phyloP scores from a whole-genome alignment of 2,797 vertebrate genomes.

The Syngnathus acus region DNA sequence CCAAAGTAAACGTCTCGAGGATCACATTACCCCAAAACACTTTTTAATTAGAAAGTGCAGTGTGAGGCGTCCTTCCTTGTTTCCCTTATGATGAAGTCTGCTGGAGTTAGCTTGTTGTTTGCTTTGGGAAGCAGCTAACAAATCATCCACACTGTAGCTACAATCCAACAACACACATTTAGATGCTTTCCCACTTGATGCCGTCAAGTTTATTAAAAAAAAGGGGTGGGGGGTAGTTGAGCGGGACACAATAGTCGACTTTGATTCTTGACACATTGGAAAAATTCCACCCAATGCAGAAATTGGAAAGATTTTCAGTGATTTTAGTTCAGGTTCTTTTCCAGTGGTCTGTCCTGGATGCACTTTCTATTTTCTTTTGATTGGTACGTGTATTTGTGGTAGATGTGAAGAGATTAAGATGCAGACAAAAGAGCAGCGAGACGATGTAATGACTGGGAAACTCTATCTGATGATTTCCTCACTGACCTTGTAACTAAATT shows the following conservation, averaged over 20 bases:
- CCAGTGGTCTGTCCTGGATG: background rate
- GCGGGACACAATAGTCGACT: background rate
- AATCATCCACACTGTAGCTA: background rate
- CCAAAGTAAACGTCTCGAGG: background rate
- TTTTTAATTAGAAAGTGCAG: background rate
- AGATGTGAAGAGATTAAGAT: background rate
- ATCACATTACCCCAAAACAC: background rate
- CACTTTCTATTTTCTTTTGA: background rate
- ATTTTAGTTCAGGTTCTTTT: slow-evolving; percentile 13
- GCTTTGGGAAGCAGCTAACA: background rate
- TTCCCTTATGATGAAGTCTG: background rate
- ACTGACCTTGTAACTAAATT: slow-evolving; percentile 5
- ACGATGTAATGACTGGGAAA: slow-evolving; percentile 5
- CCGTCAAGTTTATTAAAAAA: background rate
- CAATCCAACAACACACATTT: background rate
- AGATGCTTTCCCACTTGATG: background rate
- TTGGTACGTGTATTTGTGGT: background rate
- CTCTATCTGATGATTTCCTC: slow-evolving; percentile 1
- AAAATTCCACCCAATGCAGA: background rate
- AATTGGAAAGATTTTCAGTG: slow-evolving; percentile 12
- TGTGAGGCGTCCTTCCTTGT: background rate
- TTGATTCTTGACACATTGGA: background rate
- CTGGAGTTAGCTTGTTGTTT: background rate
- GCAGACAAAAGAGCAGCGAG: background rate
- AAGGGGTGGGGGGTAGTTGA: background rate